A percentile compares a stretch with the other conserved stretches of the same genome.
Evolutionary conservation across 2,888 invertebrate species (phyloP).

Genomic region (Galerucella calmariensis): DNA sequence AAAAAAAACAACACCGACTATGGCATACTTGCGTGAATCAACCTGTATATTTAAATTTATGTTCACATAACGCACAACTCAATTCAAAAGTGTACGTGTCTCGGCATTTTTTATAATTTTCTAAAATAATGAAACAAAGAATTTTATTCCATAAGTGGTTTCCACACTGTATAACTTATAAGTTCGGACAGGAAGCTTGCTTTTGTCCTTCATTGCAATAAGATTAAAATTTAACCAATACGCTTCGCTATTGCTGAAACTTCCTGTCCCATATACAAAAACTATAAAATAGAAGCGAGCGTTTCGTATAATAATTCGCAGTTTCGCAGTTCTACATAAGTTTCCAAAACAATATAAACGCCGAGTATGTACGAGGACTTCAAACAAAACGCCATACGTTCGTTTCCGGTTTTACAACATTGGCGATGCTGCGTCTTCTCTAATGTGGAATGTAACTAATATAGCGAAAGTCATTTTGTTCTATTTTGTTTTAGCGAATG

Average conservation of each 20-base stretch:
- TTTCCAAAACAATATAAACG: constrained; percentile 39
- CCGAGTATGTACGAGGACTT: constrained; percentile 20
- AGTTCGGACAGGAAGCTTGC: not conserved
- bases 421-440: constrained; percentile 9
- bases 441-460: constrained; percentile 39
- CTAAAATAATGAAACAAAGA: too few species aligned
- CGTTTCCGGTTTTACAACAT: constrained; percentile 20
- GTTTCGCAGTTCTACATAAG: constrained; percentile 26
- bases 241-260: not conserved
- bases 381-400: constrained; percentile 23
- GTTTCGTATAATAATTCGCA: constrained; percentile 29
- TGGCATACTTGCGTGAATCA: too few species aligned
- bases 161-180: too few species aligned
- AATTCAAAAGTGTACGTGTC: too few species aligned
- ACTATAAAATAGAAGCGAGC: constrained; percentile 36
- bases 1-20: too few species aligned
- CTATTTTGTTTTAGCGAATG: not conserved
- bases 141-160: too few species aligned
- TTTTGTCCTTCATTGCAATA: not conserved
- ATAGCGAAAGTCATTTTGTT: constrained; percentile 36
- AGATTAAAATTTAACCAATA: not conserved
- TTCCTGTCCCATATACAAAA: constrained; percentile 10
- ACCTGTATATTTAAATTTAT: too few species aligned
- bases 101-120: too few species aligned
- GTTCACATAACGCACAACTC: too few species aligned